phyloP scores from a whole-genome alignment of 2,797 vertebrate genomes.

The Cyclura pinguis region DNA sequence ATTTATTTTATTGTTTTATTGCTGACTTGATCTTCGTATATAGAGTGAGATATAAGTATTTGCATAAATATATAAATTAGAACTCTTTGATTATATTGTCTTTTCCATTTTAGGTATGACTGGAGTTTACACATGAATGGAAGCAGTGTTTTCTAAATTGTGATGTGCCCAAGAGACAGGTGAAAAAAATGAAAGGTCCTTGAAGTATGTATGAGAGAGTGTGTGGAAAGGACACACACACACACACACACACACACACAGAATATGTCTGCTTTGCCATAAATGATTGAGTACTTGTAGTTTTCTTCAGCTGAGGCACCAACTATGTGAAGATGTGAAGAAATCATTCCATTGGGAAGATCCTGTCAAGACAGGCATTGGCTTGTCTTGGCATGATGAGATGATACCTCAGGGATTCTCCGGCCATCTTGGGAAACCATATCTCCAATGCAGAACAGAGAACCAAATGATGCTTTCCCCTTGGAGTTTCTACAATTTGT shows the following conservation, averaged over 20 bases:
- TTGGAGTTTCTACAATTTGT: too few species aligned
- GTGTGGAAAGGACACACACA: not conserved
- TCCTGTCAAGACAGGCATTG: too few species aligned
- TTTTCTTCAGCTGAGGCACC: not conserved
- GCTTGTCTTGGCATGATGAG: too few species aligned
- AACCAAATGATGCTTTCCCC: too few species aligned
- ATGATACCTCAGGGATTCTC: too few species aligned
- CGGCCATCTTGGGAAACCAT: too few species aligned
- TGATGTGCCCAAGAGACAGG: not conserved
- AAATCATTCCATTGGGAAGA: too few species aligned
- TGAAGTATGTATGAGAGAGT: not conserved
- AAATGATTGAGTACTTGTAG: not conserved
- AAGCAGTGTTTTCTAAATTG: not conserved
- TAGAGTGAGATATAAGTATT: too few species aligned
- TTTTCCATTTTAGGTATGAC: conserved; percentile 39
- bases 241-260: not conserved
- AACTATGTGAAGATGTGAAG: not conserved
- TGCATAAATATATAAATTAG: too few species aligned
- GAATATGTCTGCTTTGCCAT: not conserved
- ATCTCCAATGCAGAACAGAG: too few species aligned
- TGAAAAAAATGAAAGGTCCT: not conserved
- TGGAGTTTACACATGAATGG: conserved; percentile 33
- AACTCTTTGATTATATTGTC: conserved; percentile 26
- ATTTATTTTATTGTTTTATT: too few species aligned
- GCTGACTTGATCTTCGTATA: too few species aligned